Percentiles rank a stretch among this genome's conserved stretches.
Evolutionary conservation across 2,888 invertebrate genomes (phyloP).

Genomic region (Plagodis dolabraria): DNA sequence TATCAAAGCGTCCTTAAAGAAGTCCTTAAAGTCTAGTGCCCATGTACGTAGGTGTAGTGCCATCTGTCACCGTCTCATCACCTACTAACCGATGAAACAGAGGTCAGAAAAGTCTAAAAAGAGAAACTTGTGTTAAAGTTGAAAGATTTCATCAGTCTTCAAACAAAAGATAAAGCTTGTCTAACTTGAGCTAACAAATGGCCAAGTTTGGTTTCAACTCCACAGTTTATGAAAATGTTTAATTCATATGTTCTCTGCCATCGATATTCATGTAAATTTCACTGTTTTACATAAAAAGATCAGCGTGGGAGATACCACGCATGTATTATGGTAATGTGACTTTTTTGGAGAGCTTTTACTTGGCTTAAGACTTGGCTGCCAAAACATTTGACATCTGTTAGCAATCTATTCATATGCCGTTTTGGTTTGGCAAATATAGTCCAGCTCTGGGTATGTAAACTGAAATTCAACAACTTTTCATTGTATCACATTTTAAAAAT

Average conservation of each 20-base stretch:
- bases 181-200: background rate
- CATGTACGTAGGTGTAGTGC: too few relatives aligned
- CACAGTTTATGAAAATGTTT: conserved; percentile 40
- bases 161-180: too few relatives aligned
- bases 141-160: too few relatives aligned
- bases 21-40: too few relatives aligned
- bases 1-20: too few relatives aligned
- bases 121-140: too few relatives aligned
- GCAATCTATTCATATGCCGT: conserved; percentile 4
- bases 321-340: conserved; percentile 34
- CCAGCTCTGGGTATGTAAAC: too few relatives aligned
- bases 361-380: conserved; percentile 1
- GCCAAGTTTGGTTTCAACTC: background rate
- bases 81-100: too few relatives aligned
- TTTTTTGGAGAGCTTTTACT: conserved; percentile 16
- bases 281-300: conserved; percentile 46
- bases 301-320: conserved; percentile 34
- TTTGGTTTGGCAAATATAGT: background rate
- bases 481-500: too few relatives aligned
- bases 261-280: conserved; percentile 49
- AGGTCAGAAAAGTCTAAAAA: too few relatives aligned
- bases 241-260: conserved; percentile 38
- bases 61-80: too few relatives aligned
- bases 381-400: conserved; percentile 10
- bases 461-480: too few relatives aligned